Evolutionary conservation across 2,113 vertebrate species (phyloP).

Genomic region (Morone saxatilis): DNA sequence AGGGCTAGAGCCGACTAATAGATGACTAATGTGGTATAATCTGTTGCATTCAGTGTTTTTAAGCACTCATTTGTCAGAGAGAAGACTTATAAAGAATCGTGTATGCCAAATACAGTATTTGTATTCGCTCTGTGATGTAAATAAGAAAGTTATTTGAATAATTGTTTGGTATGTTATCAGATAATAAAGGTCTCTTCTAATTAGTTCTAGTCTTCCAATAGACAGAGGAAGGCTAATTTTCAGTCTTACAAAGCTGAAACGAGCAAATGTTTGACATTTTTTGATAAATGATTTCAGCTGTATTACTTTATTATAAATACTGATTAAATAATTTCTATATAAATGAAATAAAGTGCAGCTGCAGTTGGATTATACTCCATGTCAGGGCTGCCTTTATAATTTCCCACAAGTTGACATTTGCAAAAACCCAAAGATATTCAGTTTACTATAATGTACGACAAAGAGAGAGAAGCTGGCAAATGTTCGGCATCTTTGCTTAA

Average conservation of each 20-base stretch:
- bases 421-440: neutral
- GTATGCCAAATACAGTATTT: neutral
- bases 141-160: neutral
- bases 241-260: neutral
- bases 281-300: too few species aligned
- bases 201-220: too few species aligned
- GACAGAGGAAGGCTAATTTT: neutral
- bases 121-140: neutral
- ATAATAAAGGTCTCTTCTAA: too few species aligned
- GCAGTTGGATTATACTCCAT: too few species aligned
- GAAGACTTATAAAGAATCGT: neutral
- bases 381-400: too few species aligned
- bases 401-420: too few species aligned
- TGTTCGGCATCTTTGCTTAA: neutral
- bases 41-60: neutral
- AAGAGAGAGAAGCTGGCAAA: neutral
- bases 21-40: conserved; percentile 42
- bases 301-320: too few species aligned
- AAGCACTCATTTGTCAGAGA: neutral
- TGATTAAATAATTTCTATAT: too few species aligned
- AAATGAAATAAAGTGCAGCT: too few species aligned
- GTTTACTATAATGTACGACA: neutral
- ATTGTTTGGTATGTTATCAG: neutral
- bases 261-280: neutral
- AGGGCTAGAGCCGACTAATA: conserved; percentile 9